These are phyloP conservation scores for Lanius collurio DNA, from an alignment of 2,113 vertebrate species.

Conservation along the genomic window DNA sequence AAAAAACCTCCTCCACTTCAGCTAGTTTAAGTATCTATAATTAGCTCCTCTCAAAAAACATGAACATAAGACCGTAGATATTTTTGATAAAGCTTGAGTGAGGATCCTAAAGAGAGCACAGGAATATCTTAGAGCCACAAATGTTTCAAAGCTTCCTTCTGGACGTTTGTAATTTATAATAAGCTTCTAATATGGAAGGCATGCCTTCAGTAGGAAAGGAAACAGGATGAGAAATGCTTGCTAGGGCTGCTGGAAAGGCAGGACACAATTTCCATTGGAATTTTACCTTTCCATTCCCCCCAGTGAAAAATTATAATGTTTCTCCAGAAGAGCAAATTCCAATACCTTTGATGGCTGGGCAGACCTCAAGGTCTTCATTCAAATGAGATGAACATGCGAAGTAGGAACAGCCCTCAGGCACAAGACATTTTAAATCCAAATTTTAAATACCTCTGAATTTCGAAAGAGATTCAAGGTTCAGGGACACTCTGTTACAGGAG, in stretches of 20 bases:
- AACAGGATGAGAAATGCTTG: not conserved
- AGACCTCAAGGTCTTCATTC: conserved; percentile 34
- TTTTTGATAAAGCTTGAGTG: conserved; percentile 26
- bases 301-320: conserved; percentile 8
- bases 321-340: conserved; percentile 24
- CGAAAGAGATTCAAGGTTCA: not conserved
- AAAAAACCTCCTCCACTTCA: not conserved
- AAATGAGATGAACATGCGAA: conserved; percentile 13
- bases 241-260: not conserved
- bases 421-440: conserved; percentile 18
- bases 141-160: not conserved
- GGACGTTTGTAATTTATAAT: not conserved
- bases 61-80: not conserved
- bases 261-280: conserved; percentile 36
- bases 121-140: not conserved
- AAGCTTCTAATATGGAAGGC: not conserved
- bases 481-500: not conserved
- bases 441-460: conserved; percentile 37
- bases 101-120: not conserved
- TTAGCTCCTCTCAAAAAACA: conserved; percentile 2
- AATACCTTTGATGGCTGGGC: not conserved
- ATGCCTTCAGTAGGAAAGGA: not conserved
- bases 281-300: conserved; percentile 27
- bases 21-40: conserved; percentile 22
- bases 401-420: not conserved